Evolutionary conservation across 2,113 vertebrate genomes (phyloP).

Genomic region (Rhagologus leucostigma): DNA sequence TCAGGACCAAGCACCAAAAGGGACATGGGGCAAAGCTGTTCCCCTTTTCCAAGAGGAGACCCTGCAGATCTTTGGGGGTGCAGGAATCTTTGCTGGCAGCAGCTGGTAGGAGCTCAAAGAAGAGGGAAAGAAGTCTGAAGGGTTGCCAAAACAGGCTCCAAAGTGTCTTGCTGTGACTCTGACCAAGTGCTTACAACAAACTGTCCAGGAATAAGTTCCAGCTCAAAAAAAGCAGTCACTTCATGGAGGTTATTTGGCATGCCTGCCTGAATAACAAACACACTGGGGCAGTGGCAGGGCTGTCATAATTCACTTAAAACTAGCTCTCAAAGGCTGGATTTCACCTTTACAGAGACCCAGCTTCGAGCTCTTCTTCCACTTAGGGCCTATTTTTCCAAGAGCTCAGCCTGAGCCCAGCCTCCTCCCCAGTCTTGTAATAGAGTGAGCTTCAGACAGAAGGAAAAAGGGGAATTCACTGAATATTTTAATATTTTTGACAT

Average conservation of each 20-base stretch:
- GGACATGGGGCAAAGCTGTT: background rate
- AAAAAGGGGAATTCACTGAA: background rate
- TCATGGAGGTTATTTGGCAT: background rate
- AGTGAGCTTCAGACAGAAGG: background rate
- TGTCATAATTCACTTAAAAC: background rate
- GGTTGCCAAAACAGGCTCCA: background rate
- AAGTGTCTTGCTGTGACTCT: background rate
- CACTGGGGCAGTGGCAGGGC: background rate
- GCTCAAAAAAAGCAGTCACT: background rate
- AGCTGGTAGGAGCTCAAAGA: background rate
- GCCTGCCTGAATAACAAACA: background rate
- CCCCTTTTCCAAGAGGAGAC: background rate
- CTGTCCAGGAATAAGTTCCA: background rate
- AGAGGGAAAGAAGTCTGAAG: background rate
- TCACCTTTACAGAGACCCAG: background rate
- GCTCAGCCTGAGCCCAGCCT: background rate
- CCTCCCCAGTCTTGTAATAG: background rate
- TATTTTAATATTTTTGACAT: background rate
- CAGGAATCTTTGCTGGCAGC: background rate
- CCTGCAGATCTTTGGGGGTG: background rate
- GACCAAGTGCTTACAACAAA: background rate
- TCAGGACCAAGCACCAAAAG: background rate
- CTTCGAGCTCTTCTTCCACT: fast-evolving
- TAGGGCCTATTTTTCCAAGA: background rate
- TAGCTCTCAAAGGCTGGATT: background rate